Evolutionary conservation across 2,797 vertebrate species (phyloP).

Genomic region (Geotrypetes seraphini): DNA sequence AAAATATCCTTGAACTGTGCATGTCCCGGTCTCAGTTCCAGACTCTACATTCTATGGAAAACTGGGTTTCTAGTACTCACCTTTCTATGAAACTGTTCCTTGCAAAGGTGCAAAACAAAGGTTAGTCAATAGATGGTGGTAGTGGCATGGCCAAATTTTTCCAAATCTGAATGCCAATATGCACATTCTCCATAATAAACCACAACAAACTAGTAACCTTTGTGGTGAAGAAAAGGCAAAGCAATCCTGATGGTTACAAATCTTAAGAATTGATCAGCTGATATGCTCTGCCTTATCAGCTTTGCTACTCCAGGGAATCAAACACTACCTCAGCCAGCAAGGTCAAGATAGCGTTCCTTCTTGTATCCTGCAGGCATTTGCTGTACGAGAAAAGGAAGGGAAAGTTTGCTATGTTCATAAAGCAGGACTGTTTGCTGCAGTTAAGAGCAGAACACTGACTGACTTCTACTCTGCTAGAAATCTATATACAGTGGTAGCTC

Average conservation of each 20-base stretch:
- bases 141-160: slow-evolving; percentile 4
- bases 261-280: slow-evolving; percentile 30
- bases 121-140: slow-evolving; percentile 12
- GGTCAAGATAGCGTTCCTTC: slow-evolving; percentile 28
- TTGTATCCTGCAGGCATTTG: not conserved
- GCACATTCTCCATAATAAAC: slow-evolving; percentile 11
- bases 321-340: slow-evolving; percentile 11
- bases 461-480: too few species aligned
- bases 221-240: slow-evolving; percentile 25
- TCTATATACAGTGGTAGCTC: too few species aligned
- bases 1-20: too few species aligned
- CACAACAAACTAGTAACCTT: slow-evolving; percentile 21
- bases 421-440: not conserved
- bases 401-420: not conserved
- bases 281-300: slow-evolving; percentile 19
- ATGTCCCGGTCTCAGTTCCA: too few species aligned
- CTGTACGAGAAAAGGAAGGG: not conserved
- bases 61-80: too few species aligned
- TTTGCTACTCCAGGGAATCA: slow-evolving; percentile 3
- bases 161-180: slow-evolving; percentile 4
- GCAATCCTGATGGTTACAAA: slow-evolving; percentile 29
- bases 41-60: too few species aligned
- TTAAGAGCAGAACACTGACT: too few species aligned
- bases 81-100: not conserved
- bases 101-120: not conserved